phyloP scores from a whole-genome alignment of 1,140 invertebrate species.

The Gonioctena quinquepunctata region DNA sequence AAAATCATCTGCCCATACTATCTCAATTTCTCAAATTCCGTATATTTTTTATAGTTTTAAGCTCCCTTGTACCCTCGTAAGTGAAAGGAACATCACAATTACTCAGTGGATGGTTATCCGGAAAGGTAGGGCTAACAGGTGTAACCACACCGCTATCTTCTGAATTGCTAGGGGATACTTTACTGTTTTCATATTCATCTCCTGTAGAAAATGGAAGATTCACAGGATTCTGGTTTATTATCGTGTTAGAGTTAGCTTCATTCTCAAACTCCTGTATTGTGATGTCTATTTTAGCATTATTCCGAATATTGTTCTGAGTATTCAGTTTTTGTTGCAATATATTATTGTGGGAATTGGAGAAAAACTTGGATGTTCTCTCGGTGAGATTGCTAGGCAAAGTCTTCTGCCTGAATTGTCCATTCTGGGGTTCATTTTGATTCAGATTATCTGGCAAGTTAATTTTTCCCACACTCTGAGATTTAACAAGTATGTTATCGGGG shows the following conservation, averaged over 20 bases:
- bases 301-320: neutral
- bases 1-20: slow-evolving; percentile 25
- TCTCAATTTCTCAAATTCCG: slow-evolving; percentile 46
- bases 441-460: slow-evolving; percentile 35
- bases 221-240: neutral
- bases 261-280: slow-evolving; percentile 49
- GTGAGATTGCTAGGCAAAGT: slow-evolving; percentile 31
- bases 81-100: slow-evolving; percentile 67
- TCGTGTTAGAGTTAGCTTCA: slow-evolving; percentile 10
- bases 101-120: slow-evolving; percentile 60
- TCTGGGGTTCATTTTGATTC: slow-evolving; percentile 10
- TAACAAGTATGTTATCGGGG: slow-evolving; percentile 36
- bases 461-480: slow-evolving; percentile 48
- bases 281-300: slow-evolving; percentile 48
- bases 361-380: slow-evolving; percentile 63
- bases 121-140: slow-evolving; percentile 46
- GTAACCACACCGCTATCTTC: slow-evolving; percentile 53
- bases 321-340: slow-evolving; percentile 60
- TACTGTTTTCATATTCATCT: slow-evolving; percentile 25
- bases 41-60: slow-evolving; percentile 62
- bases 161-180: slow-evolving; percentile 36
- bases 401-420: slow-evolving; percentile 3
- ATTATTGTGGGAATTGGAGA: slow-evolving; percentile 68
- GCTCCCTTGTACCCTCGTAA: slow-evolving; percentile 68
- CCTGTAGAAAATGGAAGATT: slow-evolving; percentile 14